phyloP scores from a whole-genome alignment of 2,888 invertebrate species.

The Sphaeridia pumilis region DNA sequence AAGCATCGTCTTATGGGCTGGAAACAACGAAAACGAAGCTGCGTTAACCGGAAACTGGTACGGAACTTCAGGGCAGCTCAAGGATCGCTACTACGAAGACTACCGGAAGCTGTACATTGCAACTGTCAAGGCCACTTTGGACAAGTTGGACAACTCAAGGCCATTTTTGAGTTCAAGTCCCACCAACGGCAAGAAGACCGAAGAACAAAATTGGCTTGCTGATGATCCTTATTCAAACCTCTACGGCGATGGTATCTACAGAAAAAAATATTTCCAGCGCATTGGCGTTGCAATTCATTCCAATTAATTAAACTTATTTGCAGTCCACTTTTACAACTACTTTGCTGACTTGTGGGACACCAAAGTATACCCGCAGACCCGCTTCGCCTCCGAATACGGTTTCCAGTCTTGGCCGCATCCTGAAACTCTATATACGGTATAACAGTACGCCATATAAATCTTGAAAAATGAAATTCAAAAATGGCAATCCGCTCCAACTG shows the following conservation, averaged over 20 bases:
- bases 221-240: constrained; percentile 37
- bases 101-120: constrained; percentile 73
- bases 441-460: too few species aligned
- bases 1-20: constrained; percentile 42
- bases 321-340: constrained; percentile 84
- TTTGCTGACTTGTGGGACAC: constrained; percentile 66
- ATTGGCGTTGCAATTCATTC: too few species aligned
- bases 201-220: constrained; percentile 43
- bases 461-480: too few species aligned
- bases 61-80: constrained; percentile 38
- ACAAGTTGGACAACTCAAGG: constrained; percentile 50
- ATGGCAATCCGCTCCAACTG: neutral
- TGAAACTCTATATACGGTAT: constrained; percentile 51
- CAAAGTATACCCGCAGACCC: constrained; percentile 45
- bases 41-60: constrained; percentile 74
- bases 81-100: constrained; percentile 54
- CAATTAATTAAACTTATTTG: constrained; percentile 33
- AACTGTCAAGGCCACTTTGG: constrained; percentile 55
- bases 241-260: constrained; percentile 43
- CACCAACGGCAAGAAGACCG: constrained; percentile 65
- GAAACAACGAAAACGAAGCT: constrained; percentile 54
- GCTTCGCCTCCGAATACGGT: constrained; percentile 90
- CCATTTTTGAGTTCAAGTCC: constrained; percentile 80
- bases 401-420: constrained; percentile 77
- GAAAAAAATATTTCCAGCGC: neutral